These are phyloP conservation scores for Hyperoplus lanceolatus DNA, from an alignment of 2,797 vertebrate species.

Conservation along the genomic window DNA sequence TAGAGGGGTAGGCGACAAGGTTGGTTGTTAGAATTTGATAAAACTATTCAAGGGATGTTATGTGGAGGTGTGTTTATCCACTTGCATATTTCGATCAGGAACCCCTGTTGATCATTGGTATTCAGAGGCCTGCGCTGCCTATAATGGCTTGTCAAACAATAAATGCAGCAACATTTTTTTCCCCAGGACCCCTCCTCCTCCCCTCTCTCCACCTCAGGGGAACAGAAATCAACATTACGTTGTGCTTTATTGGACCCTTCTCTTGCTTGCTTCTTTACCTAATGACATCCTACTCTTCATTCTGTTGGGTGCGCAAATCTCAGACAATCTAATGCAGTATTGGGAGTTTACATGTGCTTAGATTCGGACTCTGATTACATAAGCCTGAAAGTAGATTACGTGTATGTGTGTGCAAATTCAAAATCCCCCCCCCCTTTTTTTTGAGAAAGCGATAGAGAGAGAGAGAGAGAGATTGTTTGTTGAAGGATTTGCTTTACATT, in stretches of 20 bases:
- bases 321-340: background rate
- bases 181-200: background rate
- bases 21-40: conserved; percentile 40
- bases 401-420: conserved; percentile 14
- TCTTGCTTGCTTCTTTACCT: conserved; percentile 53
- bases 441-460: background rate
- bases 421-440: conserved; percentile 9
- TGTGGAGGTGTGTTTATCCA: conserved; percentile 49
- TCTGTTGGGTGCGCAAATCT: conserved; percentile 22
- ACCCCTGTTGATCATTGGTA: conserved; percentile 69
- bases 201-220: conserved; percentile 42
- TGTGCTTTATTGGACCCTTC: conserved; percentile 67
- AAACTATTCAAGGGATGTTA: conserved; percentile 44
- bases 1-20: background rate
- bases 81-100: conserved; percentile 52
- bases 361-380: background rate
- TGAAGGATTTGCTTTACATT: conserved; percentile 45
- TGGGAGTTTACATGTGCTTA: background rate
- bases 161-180: conserved; percentile 63
- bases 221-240: conserved; percentile 68
- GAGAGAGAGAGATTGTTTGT: conserved; percentile 48
- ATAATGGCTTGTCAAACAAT: conserved; percentile 74
- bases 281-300: conserved; percentile 30
- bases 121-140: conserved; percentile 60
- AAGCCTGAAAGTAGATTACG: background rate